Percentiles rank a stretch among this genome's conserved stretches.
Evolutionary conservation across 2,888 invertebrate genomes (phyloP).

Genomic region (Ectobius pallidus): DNA sequence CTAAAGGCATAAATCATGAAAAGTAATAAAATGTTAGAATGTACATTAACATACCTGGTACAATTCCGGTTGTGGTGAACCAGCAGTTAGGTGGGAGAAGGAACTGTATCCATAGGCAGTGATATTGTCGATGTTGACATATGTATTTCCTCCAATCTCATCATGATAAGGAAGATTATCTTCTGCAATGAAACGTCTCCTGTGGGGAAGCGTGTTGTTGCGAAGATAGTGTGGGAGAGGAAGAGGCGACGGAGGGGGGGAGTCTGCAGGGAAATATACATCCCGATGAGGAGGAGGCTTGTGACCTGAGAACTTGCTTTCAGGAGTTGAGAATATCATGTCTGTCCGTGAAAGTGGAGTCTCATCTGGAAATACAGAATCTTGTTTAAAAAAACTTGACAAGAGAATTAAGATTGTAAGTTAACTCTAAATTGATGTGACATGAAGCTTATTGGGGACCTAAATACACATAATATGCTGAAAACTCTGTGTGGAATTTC

Average conservation of each 20-base stretch:
- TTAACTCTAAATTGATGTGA: no score
- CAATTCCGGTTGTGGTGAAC: conserved; percentile 23
- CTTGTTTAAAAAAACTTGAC: no score
- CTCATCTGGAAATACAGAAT: conserved; percentile 7
- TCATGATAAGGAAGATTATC: background rate
- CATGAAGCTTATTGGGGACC: no score
- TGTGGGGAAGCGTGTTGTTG: conserved; percentile 22
- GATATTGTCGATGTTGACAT: background rate
- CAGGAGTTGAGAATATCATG: background rate
- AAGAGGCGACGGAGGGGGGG: conserved; percentile 29
- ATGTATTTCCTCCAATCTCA: background rate
- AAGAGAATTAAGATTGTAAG: no score
- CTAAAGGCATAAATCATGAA: no score
- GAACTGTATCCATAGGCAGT: conserved; percentile 22
- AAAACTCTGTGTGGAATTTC: no score
- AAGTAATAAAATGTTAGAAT: no score
- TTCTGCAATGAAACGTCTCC: conserved; percentile 11
- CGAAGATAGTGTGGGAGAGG: conserved; percentile 35
- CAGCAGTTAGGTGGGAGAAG: conserved; percentile 21
- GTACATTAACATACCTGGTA: conserved; percentile 32
- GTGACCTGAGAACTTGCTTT: background rate
- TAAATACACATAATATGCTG: no score
- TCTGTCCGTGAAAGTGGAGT: background rate
- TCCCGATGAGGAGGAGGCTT: conserved; percentile 10
- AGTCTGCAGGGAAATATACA: conserved; percentile 11